Evolutionary conservation across 1,140 invertebrate species (phyloP).

Genomic region (Pseudomyrmex gracilis): DNA sequence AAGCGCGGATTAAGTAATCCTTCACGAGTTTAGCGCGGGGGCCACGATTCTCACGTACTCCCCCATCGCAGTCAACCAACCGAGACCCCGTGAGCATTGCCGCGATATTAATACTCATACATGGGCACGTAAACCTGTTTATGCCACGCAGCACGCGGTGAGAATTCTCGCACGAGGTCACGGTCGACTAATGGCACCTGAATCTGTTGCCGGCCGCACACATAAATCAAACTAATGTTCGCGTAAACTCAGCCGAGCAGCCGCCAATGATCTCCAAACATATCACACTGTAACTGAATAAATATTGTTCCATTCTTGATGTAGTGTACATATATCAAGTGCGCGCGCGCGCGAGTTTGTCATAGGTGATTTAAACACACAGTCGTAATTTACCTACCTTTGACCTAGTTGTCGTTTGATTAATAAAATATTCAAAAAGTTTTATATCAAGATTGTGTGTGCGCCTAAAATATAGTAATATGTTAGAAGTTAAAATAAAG

Average conservation of each 20-base stretch:
- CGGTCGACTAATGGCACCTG: conserved; percentile 62
- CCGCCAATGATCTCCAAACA: conserved; percentile 33
- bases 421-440: no score
- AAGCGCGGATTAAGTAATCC: conserved; percentile 54
- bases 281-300: background rate
- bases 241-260: conserved; percentile 5
- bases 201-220: conserved; percentile 23
- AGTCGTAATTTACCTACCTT: background rate
- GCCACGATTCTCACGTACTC: conserved; percentile 66
- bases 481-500: no score
- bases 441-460: no score
- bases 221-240: conserved; percentile 80
- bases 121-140: conserved; percentile 70
- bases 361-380: background rate
- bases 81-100: conserved; percentile 77
- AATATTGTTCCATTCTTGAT: conserved; percentile 12
- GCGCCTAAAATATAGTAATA: no score
- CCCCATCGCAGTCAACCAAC: conserved; percentile 70
- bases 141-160: conserved; percentile 69
- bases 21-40: conserved; percentile 8
- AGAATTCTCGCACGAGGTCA: conserved; percentile 78
- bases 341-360: background rate
- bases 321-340: background rate
- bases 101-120: conserved; percentile 75
- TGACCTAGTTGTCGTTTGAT: no score